Evolutionary conservation across 2,888 invertebrate genomes (phyloP), one percentile per base, ranked within the genome.

Genomic region (Xestoiulus laeticollis): DNA sequence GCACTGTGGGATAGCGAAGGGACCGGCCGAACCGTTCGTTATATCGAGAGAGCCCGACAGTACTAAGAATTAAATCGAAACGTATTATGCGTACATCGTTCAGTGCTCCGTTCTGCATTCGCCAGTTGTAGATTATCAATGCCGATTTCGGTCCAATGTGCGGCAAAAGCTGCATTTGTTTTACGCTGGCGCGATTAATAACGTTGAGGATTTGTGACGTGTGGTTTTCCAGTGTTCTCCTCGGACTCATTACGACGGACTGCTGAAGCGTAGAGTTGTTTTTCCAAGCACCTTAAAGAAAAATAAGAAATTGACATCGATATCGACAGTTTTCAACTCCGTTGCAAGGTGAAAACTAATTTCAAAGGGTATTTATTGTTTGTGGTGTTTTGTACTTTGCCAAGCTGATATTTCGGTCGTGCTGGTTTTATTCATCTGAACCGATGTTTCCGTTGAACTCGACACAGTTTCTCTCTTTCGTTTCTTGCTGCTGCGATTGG

Each of bases 141-240:
- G 86, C 86, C 5, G 48, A 30, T 26, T 86, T 86, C 3, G 43
- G 86, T 1, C 86, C 86, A 5, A 86, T 30, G 30, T 48, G 48
- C 0, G 86, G 86, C 19, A 86, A 16, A 26, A 26, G 53, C 30
- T 86, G 86, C 30, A 86, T 0, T 32, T 86, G 30, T 26, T 26
- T 43, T 4, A 59, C 53, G 19, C n/a, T 53, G 44, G 44, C 86
- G 6, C n/a, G 8, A 30, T 86, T 86, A 3, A 86, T 1, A 16
- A 86, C 32, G 16, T 30, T 53, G 2, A 86, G 86, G 6, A 86
- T 86, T 44, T 43, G 44, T 26, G 22, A 53, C 1, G 26, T 48
- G 14, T 86, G 86, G 19, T 2, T 44, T n/a, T 85, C 38, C 22
- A 78, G 8, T 14, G 30, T 78, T 10, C 85, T n/a, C 16, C 38